phyloP scores from a whole-genome alignment of 2,888 invertebrate species.

The Machimus rusticus region DNA sequence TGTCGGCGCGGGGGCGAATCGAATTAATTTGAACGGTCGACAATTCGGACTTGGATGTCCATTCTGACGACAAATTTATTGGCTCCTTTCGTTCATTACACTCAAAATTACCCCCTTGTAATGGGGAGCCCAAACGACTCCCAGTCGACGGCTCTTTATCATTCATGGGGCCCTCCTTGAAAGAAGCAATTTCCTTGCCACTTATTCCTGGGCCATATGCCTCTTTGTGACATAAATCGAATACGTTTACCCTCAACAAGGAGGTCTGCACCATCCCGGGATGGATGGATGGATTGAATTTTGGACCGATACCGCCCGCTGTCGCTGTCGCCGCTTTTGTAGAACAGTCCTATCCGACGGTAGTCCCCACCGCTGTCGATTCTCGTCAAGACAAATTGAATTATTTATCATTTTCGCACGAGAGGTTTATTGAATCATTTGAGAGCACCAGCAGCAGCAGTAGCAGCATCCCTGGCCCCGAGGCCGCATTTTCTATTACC shows the following conservation, averaged over 20 bases:
- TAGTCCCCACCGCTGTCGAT: constrained; percentile 10
- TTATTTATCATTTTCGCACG: constrained; percentile 41
- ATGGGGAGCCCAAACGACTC: neutral
- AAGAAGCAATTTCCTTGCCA: constrained; percentile 22
- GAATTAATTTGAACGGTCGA: constrained; percentile 6
- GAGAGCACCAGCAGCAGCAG: neutral
- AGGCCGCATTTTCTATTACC: constrained; percentile 17
- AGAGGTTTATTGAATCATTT: constrained; percentile 41
- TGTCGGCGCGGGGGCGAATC: neutral
- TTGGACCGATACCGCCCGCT: neutral
- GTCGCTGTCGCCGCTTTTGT: neutral
- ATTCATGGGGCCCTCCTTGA: constrained; percentile 6
- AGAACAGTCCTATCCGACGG: neutral
- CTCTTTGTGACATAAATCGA: constrained; percentile 36
- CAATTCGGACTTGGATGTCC: neutral
- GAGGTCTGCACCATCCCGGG: constrained; percentile 3
- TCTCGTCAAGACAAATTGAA: constrained; percentile 36
- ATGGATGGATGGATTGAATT: neutral
- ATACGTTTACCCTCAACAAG: constrained; percentile 10
- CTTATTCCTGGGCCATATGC: constrained; percentile 30
- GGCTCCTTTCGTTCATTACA: constrained; percentile 3
- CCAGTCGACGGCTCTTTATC: constrained; percentile 9
- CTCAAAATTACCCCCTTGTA: constrained; percentile 23
- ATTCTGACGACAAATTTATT: neutral
- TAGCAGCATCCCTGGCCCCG: neutral